Conservation (phyloP, 2,113 vertebrate species). For the Phalacrocorax carbo region DNA sequence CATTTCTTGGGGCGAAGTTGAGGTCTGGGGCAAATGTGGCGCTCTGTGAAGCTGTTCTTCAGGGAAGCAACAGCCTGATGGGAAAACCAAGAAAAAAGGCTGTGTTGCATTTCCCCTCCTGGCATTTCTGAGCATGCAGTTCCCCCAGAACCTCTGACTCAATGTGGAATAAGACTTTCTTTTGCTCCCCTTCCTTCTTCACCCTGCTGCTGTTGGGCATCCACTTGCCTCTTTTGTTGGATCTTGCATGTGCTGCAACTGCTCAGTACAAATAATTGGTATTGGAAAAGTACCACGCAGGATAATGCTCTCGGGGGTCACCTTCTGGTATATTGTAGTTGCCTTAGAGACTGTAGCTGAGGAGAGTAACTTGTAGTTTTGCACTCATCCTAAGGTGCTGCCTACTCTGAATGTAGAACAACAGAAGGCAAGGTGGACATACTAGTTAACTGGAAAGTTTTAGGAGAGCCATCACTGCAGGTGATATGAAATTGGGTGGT, state of each 20-base stretch:
- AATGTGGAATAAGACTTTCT: fast-evolving
- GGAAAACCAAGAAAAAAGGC: neutral
- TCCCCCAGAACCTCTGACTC: neutral
- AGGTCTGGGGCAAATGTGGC: neutral
- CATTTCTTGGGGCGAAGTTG: neutral
- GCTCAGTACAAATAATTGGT: neutral
- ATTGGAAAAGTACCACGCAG: neutral
- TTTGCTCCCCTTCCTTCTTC: neutral
- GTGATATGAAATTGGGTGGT: neutral
- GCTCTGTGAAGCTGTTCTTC: neutral
- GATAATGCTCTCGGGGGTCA: neutral
- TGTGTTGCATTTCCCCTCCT: neutral
- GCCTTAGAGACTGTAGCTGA: neutral
- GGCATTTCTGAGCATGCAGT: neutral
- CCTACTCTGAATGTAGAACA: neutral
- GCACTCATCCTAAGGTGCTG: neutral
- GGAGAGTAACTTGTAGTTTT: neutral
- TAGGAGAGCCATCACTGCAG: neutral
- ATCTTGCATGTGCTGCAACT: neutral
- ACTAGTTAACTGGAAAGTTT: neutral
- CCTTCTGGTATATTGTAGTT: neutral
- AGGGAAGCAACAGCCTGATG: neutral
- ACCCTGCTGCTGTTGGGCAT: neutral
- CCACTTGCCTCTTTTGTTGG: neutral
- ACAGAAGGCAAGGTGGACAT: neutral